These are phyloP conservation scores for Eubasilissa splendida DNA, from an alignment of 2,888 invertebrate genomes.

Conservation along the genomic window DNA sequence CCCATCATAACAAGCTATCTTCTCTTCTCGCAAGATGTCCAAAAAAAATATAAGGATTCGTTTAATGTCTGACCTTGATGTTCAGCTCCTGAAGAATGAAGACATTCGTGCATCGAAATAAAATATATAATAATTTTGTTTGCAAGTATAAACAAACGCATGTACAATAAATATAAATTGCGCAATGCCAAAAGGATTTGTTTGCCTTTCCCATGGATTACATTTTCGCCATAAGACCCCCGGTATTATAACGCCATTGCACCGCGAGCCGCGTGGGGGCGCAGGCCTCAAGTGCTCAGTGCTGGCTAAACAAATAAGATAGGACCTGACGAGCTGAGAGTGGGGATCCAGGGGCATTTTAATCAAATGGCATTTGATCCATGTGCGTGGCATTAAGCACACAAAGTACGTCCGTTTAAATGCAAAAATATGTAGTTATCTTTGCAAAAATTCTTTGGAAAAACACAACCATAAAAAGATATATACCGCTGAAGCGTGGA, in stretches of 20 bases:
- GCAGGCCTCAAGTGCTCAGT: slow-evolving; percentile 6
- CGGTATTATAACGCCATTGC: background rate
- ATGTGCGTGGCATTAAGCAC: background rate
- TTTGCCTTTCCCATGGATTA: slow-evolving; percentile 55
- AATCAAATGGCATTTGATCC: slow-evolving; percentile 17
- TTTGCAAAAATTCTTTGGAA: background rate
- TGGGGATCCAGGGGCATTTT: background rate
- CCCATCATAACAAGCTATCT: no score
- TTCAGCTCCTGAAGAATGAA: no score
- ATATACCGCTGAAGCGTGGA: no score
- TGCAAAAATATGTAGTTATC: background rate
- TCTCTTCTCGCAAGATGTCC: no score
- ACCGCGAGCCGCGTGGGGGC: background rate
- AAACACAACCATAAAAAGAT: no score
- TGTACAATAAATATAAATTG: slow-evolving; percentile 23
- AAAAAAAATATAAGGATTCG: no score
- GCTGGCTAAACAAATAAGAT: slow-evolving; percentile 34
- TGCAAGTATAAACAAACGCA: no score
- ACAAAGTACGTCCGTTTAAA: slow-evolving; percentile 15
- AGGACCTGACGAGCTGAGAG: background rate
- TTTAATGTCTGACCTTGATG: no score
- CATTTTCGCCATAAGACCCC: slow-evolving; percentile 25
- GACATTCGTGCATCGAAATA: no score
- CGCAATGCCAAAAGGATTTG: slow-evolving; percentile 41
- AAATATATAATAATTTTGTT: no score